These are phyloP conservation scores for Mesorhabditis spiculigera DNA, from an alignment of 2,888 invertebrate species.

Conservation along the genomic window DNA sequence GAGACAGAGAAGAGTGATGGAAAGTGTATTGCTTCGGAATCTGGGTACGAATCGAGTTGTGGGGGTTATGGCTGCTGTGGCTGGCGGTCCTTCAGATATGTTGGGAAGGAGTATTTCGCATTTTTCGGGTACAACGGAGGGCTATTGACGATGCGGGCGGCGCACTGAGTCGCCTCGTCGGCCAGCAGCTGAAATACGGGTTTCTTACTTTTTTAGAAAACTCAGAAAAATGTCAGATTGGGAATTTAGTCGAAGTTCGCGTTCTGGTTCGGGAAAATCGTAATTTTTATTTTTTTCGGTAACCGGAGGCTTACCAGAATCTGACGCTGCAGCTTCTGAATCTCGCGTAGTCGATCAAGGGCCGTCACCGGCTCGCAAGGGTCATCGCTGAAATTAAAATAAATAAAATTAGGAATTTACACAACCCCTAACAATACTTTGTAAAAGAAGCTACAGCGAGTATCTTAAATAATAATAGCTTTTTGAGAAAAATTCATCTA, in stretches of 20 bases:
- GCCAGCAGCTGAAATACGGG: neutral
- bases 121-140: slow-evolving; percentile 5
- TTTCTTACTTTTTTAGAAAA: neutral
- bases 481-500: too few species aligned
- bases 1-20: neutral
- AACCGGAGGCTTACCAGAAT: neutral
- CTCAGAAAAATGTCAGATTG: neutral
- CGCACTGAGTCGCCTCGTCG: neutral
- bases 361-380: slow-evolving; percentile 3
- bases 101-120: neutral
- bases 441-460: too few species aligned
- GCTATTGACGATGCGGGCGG: neutral
- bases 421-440: too few species aligned
- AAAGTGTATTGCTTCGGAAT: neutral
- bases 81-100: neutral
- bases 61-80: too few species aligned
- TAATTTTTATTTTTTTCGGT: neutral
- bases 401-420: too few species aligned
- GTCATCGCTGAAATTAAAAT: neutral
- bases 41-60: neutral
- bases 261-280: neutral
- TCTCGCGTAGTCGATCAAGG: slow-evolving; percentile 3
- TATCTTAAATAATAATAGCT: too few species aligned
- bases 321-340: slow-evolving; percentile 1
- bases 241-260: neutral